Conservation (phyloP, 2,113 vertebrate genomes). For the Condylura cristata region DNA sequence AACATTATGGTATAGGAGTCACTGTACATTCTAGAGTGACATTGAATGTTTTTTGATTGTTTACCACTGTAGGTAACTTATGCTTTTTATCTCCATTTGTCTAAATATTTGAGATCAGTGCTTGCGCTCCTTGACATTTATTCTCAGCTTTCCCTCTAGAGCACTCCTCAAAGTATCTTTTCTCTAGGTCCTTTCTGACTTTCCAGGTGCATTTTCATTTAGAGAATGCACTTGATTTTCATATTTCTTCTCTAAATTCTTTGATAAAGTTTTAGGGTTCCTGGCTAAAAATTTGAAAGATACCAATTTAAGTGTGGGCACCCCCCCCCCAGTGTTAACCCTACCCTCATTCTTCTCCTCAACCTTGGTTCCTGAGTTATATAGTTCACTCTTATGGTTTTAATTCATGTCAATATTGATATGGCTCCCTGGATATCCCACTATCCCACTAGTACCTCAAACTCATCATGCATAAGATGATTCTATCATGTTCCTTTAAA, state of each 20-base stretch:
- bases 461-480: not conserved
- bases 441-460: not conserved
- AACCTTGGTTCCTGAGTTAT: not conserved
- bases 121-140: not conserved
- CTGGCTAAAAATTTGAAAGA: not conserved
- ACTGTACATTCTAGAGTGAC: not conserved
- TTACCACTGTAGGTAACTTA: not conserved
- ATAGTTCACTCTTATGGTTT: not conserved
- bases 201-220: not conserved
- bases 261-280: not conserved
- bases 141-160: not conserved
- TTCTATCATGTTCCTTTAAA: not conserved
- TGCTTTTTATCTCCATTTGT: not conserved
- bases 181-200: not conserved
- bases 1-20: not conserved
- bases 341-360: not conserved
- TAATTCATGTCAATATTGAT: not conserved
- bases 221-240: not conserved
- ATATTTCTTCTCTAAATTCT: not conserved
- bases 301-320: not conserved
- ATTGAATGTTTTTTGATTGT: not conserved
- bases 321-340: not conserved
- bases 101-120: not conserved
- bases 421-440: not conserved
- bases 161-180: not conserved